A percentile compares a stretch with the other conserved stretches of the same genome.
Evolutionary conservation across 1,140 invertebrate species (phyloP).

Genomic region (Trachelipus rathkii): DNA sequence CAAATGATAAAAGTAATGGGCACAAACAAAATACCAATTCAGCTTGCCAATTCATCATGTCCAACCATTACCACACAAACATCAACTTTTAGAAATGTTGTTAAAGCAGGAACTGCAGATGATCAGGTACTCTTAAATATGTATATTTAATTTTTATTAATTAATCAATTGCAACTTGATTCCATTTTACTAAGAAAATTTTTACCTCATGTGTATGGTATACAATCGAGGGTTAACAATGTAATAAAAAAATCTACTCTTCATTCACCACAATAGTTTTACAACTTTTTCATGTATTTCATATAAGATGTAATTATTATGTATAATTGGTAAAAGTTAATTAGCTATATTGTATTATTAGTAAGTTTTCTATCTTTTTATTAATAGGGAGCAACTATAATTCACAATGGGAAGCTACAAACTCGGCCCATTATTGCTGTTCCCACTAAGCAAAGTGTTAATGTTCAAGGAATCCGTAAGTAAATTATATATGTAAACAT

Average conservation of each 20-base stretch:
- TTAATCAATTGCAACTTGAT: too few relatives aligned
- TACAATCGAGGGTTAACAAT: neutral
- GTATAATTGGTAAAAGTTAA: neutral
- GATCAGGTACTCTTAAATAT: neutral
- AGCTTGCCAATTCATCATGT: slow-evolving; percentile 17
- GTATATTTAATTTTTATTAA: too few relatives aligned
- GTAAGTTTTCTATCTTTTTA: slow-evolving; percentile 3
- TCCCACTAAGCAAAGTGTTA: slow-evolving; percentile 37
- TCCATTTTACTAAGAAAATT: neutral
- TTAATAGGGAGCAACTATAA: slow-evolving; percentile 30
- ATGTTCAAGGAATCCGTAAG: slow-evolving; percentile 33
- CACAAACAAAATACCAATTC: slow-evolving; percentile 27
- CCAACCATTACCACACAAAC: neutral
- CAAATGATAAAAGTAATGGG: slow-evolving; percentile 62
- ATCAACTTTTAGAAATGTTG: neutral
- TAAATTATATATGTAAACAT: neutral
- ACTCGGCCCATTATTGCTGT: slow-evolving; percentile 42
- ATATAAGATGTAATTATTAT: neutral
- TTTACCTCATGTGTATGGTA: neutral
- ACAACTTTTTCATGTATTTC: neutral
- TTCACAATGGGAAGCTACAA: slow-evolving; percentile 37
- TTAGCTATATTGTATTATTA: neutral
- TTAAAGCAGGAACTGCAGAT: slow-evolving; percentile 3
- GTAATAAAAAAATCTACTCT: neutral
- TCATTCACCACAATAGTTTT: neutral